These are phyloP conservation scores for Centropus unirufus DNA, from an alignment of 2,113 vertebrate genomes.

Conservation along the genomic window DNA sequence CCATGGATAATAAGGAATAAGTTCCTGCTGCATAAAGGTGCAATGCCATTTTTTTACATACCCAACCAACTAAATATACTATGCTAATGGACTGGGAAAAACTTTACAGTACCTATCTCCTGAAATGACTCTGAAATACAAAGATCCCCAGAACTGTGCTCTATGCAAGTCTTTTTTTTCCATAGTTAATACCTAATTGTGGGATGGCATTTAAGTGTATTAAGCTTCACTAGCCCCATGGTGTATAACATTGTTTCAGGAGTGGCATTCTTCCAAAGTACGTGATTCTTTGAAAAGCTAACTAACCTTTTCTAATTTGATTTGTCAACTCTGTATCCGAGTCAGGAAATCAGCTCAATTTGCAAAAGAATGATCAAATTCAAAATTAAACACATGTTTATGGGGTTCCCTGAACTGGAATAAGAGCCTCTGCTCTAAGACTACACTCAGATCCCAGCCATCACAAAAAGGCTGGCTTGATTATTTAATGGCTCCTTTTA, in stretches of 20 bases:
- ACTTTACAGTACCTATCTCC: not conserved
- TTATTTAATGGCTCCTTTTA: not conserved
- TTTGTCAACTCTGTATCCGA: conserved; percentile 13
- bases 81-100: not conserved
- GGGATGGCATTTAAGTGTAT: not conserved
- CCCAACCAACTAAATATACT: not conserved
- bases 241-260: not conserved
- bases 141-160: not conserved
- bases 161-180: not conserved
- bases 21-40: not conserved
- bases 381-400: not conserved
- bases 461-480: not conserved
- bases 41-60: not conserved
- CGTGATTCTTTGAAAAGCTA: not conserved
- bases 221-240: not conserved
- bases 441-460: not conserved
- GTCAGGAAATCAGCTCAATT: conserved; percentile 10
- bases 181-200: not conserved
- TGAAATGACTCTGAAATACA: not conserved
- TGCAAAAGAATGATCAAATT: not conserved
- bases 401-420: not conserved
- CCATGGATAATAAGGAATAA: not conserved
- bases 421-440: not conserved
- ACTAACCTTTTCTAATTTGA: not conserved
- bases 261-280: not conserved